Evolutionary conservation across 2,888 invertebrate genomes (phyloP).

Genomic region (Taenaris catops): DNA sequence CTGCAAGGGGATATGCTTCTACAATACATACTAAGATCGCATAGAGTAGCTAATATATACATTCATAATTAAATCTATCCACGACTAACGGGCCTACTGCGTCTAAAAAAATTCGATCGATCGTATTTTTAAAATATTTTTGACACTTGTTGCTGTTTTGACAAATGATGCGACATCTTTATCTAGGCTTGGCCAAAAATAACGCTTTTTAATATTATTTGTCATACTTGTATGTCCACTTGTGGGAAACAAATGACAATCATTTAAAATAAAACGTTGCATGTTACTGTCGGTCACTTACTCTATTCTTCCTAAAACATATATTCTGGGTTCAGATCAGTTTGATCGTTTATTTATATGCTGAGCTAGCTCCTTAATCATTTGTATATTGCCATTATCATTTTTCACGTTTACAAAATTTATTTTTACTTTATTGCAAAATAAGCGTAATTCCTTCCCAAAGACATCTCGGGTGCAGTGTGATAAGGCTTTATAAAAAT

Average conservation of each 20-base stretch:
- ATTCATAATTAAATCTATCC: slow-evolving; percentile 14
- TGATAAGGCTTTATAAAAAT: neutral
- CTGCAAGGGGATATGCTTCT: slow-evolving; percentile 6
- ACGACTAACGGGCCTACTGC: slow-evolving; percentile 21
- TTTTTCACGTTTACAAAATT: slow-evolving; percentile 11
- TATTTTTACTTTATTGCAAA: slow-evolving; percentile 9
- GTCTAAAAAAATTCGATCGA: slow-evolving; percentile 21
- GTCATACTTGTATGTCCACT: slow-evolving; percentile 21
- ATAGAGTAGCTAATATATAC: slow-evolving; percentile 7
- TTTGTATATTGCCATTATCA: slow-evolving; percentile 1
- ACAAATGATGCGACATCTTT: slow-evolving; percentile 17
- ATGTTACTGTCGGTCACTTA: slow-evolving; percentile 12
- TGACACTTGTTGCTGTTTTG: slow-evolving; percentile 20
- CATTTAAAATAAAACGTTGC: slow-evolving; percentile 15
- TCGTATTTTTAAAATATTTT: slow-evolving; percentile 22
- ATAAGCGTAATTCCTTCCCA: neutral
- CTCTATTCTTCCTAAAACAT: slow-evolving; percentile 11
- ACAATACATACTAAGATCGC: slow-evolving; percentile 13
- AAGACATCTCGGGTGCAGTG: slow-evolving; percentile 12
- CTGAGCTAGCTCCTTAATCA: slow-evolving; percentile 6
- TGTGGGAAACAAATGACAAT: slow-evolving; percentile 21
- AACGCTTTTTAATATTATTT: slow-evolving; percentile 18
- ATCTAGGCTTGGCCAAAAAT: slow-evolving; percentile 20
- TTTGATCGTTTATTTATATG: slow-evolving; percentile 7
- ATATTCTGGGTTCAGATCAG: slow-evolving; percentile 13